Evolutionary conservation across 2,113 vertebrate genomes (phyloP).

Genomic region (Octodon degus): DNA sequence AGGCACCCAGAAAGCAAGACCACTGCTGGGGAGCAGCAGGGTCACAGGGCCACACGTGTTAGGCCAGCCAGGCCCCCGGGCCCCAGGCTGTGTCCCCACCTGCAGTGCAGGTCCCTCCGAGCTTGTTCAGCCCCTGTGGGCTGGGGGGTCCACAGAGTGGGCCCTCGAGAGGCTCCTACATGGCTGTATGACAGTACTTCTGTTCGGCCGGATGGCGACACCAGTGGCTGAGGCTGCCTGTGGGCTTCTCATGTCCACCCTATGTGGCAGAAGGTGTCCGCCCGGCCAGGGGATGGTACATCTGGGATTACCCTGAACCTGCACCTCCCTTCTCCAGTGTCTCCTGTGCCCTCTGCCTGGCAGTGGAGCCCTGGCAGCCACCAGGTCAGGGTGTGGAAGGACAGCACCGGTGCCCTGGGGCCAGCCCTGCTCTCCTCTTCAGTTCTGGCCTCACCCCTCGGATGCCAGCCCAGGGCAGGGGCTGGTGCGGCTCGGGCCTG

Average conservation of each 20-base stretch:
- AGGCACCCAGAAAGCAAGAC: not conserved
- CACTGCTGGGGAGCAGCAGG: not conserved
- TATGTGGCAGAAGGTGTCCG: rapidly evolving
- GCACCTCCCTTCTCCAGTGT: not conserved
- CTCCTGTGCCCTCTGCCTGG: not conserved
- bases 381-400: not conserved
- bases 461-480: not conserved
- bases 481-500: no score
- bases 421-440: no score
- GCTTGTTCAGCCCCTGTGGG: slow-evolving; percentile 38
- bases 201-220: not conserved
- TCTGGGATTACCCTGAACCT: not conserved
- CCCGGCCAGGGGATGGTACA: not conserved
- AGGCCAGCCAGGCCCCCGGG: not conserved
- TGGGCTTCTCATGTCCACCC: not conserved
- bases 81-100: not conserved
- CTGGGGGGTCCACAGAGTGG: not conserved
- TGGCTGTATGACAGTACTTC: not conserved
- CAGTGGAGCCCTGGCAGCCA: not conserved
- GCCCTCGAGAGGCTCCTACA: not conserved
- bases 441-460: not conserved
- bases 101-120: not conserved
- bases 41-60: not conserved
- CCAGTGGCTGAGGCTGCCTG: not conserved
- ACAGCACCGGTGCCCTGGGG: not conserved